phyloP scores from a whole-genome alignment of 2,113 vertebrate species.

The Xiphophorus hellerii region DNA sequence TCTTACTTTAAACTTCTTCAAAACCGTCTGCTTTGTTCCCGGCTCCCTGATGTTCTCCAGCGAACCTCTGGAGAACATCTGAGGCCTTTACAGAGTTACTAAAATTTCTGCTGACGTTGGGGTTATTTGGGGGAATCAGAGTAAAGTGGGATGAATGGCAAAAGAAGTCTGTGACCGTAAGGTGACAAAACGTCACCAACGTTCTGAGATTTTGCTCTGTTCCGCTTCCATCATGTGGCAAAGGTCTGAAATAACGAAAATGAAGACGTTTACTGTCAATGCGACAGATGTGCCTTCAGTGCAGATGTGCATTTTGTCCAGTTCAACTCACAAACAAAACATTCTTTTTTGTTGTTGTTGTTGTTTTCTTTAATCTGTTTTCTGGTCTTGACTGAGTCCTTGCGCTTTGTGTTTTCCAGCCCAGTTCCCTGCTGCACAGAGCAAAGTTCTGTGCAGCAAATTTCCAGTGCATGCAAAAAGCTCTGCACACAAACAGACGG shows the following conservation, averaged over 20 bases:
- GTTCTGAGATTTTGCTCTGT: too few relatives aligned
- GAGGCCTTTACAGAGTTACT: too few relatives aligned
- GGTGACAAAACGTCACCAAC: background rate
- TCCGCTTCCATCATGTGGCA: background rate
- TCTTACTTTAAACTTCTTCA: too few relatives aligned
- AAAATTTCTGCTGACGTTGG: too few relatives aligned
- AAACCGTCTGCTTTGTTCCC: too few relatives aligned
- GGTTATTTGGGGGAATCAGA: too few relatives aligned
- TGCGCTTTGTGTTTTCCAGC: conserved; percentile 54
- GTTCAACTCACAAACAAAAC: conserved; percentile 33
- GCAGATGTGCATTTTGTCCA: conserved; percentile 26
- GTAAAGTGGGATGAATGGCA: too few relatives aligned
- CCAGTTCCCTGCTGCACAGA: conserved; percentile 29
- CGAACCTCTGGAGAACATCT: too few relatives aligned
- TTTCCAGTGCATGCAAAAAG: conserved; percentile 11
- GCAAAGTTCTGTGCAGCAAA: conserved; percentile 5
- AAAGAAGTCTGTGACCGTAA: background rate
- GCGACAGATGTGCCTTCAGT: conserved; percentile 11
- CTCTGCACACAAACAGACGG: conserved; percentile 6
- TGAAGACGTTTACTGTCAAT: background rate
- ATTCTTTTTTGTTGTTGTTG: conserved; percentile 14
- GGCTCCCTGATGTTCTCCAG: too few relatives aligned
- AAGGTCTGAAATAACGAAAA: background rate
- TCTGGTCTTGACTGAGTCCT: conserved; percentile 59
- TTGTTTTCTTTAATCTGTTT: conserved; percentile 32